Conservation (phyloP, 2,888 invertebrate genomes). For the Pollenia labialis region DNA sequence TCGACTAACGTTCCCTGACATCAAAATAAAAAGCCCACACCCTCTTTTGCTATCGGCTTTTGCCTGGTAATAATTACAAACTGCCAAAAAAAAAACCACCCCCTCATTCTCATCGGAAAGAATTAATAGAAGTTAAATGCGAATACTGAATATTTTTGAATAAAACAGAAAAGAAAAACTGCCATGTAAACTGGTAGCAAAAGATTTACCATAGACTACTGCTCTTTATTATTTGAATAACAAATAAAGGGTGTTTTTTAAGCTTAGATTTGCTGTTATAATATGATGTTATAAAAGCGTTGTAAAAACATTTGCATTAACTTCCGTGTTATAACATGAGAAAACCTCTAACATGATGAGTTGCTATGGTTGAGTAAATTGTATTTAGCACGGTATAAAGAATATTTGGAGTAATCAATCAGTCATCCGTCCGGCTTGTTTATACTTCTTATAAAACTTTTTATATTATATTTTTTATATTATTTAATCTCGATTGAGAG, state of each 20-base stretch:
- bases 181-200: constrained; percentile 20
- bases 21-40: constrained; percentile 23
- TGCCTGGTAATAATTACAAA: constrained; percentile 27
- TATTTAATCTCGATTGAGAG: too few species aligned
- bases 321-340: too few species aligned
- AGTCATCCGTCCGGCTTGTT: too few species aligned
- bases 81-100: constrained; percentile 40
- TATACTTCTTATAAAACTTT: too few species aligned
- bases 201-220: constrained; percentile 29
- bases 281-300: too few species aligned
- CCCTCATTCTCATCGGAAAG: constrained; percentile 26
- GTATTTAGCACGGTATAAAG: too few species aligned
- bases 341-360: too few species aligned
- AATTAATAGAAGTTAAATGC: constrained; percentile 39
- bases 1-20: not conserved
- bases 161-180: constrained; percentile 16
- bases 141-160: not conserved
- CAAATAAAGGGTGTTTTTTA: not conserved
- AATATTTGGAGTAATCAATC: too few species aligned
- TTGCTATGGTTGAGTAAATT: too few species aligned
- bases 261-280: too few species aligned
- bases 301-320: too few species aligned
- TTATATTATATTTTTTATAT: too few species aligned
- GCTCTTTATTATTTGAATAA: constrained; percentile 48
- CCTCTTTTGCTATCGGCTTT: not conserved